Percentiles rank a stretch among this genome's conserved stretches.
Evolutionary conservation across 2,888 invertebrate species (phyloP).

Genomic region (Trichogramma dendrolimi): DNA sequence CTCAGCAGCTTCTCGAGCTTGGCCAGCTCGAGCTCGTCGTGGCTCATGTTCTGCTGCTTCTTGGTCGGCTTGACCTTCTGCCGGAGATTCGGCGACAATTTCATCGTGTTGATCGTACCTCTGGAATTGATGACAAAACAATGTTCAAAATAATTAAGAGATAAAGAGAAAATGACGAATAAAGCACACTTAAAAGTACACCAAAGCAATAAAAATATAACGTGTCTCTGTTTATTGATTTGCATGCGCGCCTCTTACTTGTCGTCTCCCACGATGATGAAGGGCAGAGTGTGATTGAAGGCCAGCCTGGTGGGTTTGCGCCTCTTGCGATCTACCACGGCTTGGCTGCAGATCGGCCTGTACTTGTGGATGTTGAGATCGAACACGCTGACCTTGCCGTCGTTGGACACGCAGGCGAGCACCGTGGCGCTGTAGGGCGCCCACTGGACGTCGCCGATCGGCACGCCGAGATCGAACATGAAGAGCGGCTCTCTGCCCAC

Average conservation of each 20-base stretch:
- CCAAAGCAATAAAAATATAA: too few relatives aligned
- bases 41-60: slow-evolving; percentile 67
- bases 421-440: slow-evolving; percentile 97
- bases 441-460: slow-evolving; percentile 93
- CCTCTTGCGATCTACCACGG: slow-evolving; percentile 79
- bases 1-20: slow-evolving; percentile 83
- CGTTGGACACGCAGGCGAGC: slow-evolving; percentile 86
- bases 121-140: slow-evolving; percentile 52
- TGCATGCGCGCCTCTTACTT: slow-evolving; percentile 60
- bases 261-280: slow-evolving; percentile 86
- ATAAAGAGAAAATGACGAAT: too few relatives aligned
- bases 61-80: slow-evolving; percentile 81
- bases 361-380: slow-evolving; percentile 91
- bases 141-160: not conserved
- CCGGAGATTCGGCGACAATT: slow-evolving; percentile 88
- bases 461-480: slow-evolving; percentile 85
- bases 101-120: slow-evolving; percentile 78
- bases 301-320: slow-evolving; percentile 78
- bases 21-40: slow-evolving; percentile 61
- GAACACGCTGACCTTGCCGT: slow-evolving; percentile 79
- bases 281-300: slow-evolving; percentile 73
- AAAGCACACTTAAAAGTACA: too few relatives aligned
- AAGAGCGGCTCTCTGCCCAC: slow-evolving; percentile 77
- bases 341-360: slow-evolving; percentile 82
- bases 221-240: not conserved